phyloP scores from a whole-genome alignment of 2,888 invertebrate genomes.

The Beris chalybata region DNA sequence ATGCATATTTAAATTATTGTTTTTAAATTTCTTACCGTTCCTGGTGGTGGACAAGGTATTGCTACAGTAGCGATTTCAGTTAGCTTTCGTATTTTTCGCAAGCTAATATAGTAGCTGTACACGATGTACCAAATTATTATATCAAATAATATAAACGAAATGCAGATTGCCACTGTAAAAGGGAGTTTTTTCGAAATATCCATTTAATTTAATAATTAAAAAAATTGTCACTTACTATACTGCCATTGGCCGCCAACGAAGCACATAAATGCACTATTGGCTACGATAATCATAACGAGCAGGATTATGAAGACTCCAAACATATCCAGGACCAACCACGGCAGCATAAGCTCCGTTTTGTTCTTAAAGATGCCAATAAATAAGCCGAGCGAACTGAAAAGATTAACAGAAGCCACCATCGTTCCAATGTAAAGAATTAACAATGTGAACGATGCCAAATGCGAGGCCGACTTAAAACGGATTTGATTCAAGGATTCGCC shows the following conservation, averaged over 20 bases:
- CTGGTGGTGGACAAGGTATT: conserved; percentile 55
- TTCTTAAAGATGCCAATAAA: conserved; percentile 54
- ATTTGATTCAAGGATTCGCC: conserved; percentile 50
- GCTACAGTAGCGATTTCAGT: conserved; percentile 56
- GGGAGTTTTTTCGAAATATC: conserved; percentile 3
- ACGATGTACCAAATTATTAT: conserved; percentile 53
- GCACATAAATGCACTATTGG: conserved; percentile 45
- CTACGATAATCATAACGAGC: conserved; percentile 16
- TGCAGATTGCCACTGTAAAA: conserved; percentile 47
- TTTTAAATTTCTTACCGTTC: conserved; percentile 47
- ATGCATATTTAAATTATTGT: neutral
- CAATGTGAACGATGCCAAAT: conserved; percentile 51
- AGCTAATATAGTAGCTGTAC: conserved; percentile 51
- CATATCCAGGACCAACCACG: conserved; percentile 53
- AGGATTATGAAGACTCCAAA: conserved; percentile 38
- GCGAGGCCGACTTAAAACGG: conserved; percentile 49
- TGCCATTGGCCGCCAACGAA: conserved; percentile 49
- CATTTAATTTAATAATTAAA: neutral
- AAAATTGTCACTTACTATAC: conserved; percentile 47
- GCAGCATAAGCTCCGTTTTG: conserved; percentile 50
- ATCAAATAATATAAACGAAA: conserved; percentile 48
- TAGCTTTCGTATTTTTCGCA: conserved; percentile 53
- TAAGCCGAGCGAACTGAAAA: conserved; percentile 50
- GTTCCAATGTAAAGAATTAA: conserved; percentile 48
- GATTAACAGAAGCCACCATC: conserved; percentile 46